Conservation (phyloP, 2,888 invertebrate species). For the Brachyopa scutellaris region DNA sequence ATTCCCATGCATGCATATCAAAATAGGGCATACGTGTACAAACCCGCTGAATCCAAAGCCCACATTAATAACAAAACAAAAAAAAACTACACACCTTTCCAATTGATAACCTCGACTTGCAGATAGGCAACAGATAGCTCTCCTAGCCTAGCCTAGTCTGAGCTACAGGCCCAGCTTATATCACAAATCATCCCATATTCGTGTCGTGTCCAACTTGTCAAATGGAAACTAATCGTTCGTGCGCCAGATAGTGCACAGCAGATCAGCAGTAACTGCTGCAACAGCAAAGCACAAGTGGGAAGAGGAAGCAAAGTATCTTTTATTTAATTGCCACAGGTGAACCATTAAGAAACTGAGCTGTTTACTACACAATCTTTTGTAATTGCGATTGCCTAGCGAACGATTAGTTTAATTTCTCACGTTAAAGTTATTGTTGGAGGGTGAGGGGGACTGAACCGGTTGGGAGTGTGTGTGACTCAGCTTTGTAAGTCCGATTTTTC, state of each 20-base stretch:
- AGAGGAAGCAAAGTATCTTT: constrained; percentile 62
- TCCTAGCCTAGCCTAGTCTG: neutral
- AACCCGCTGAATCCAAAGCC: too few species aligned
- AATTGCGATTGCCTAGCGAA: constrained; percentile 49
- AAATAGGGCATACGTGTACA: too few species aligned
- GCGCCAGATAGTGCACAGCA: constrained; percentile 55
- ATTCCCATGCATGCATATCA: constrained; percentile 52
- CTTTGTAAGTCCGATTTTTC: constrained; percentile 8
- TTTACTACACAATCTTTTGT: constrained; percentile 54
- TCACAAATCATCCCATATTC: constrained; percentile 71
- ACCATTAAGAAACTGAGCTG: constrained; percentile 50
- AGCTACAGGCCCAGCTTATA: constrained; percentile 21
- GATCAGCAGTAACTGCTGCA: neutral
- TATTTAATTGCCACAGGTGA: constrained; percentile 70
- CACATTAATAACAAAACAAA: constrained; percentile 20
- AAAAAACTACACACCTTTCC: constrained; percentile 56
- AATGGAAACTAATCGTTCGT: constrained; percentile 67
- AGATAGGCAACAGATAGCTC: constrained; percentile 47
- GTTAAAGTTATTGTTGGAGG: constrained; percentile 21
- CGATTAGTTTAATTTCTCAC: constrained; percentile 68
- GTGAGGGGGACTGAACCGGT: neutral
- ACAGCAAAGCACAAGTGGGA: constrained; percentile 37
- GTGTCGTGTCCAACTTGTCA: constrained; percentile 71
- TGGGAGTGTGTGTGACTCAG: constrained; percentile 33
- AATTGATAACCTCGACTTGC: constrained; percentile 64